Evolutionary conservation across 2,113 vertebrate genomes (phyloP), one percentile per base, ranked within the genome.

Genomic region (Siphamia tubifer): DNA sequence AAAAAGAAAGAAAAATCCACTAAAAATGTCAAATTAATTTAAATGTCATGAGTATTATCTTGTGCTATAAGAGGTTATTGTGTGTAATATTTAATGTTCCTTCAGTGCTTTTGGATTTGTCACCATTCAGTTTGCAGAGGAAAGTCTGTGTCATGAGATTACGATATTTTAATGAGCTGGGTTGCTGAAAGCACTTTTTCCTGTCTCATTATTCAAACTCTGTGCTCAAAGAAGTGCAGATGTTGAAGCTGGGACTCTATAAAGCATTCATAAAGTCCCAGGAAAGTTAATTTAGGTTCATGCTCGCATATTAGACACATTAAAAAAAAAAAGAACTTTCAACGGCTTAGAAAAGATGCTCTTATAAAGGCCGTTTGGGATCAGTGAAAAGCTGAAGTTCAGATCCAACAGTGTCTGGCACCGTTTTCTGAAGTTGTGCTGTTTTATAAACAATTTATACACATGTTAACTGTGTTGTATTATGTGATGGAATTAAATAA

Each of bases 111-210:
- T 8, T 68, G 30, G 61, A 27, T 44, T 23, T 58, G 36, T 23
- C 35, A 44, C 34, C 27, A 24, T 39, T 34, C 10, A 65, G 57
- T 32, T 34, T 73, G 63, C 40, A 64, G 44, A 44, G 61, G 47
- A 72, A 75, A 76, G 31, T 54, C 27, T 47, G 36, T 42, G 56
- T 64, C 19, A 49, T 53, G 35, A 35, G 20, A 13, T 58, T 11
- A 44, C 27, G n/a, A 39, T 35, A 21, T 68, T 39, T 58, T 23
- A 7, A 25, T 35, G 43, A 55, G 23, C 56, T 27, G 4, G 8
- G 10, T 2, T 49, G 60, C 65, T 73, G 47, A 49, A 75, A 43
- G 47, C 48, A 20, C 28, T 48, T 35, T 80, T 74, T 63, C 19
- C 70, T 43, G 34, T 69, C 42, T 54, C 40, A 53, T 56, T 60